phyloP scores from a whole-genome alignment of 2,797 vertebrate genomes.

The Erithacus rubecula region DNA sequence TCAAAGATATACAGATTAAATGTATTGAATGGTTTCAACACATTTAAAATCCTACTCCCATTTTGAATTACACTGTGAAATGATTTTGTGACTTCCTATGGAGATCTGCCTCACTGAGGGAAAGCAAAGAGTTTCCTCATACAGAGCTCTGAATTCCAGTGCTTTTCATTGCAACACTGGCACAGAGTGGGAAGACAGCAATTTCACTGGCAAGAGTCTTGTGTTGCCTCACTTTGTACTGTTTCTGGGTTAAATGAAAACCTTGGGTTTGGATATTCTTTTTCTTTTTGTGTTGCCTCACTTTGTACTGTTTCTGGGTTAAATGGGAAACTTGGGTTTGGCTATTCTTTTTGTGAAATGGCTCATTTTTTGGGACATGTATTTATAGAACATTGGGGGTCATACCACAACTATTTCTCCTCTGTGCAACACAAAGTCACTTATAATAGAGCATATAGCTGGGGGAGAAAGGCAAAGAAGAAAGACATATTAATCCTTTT shows the following conservation, averaged over 20 bases:
- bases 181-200: not conserved
- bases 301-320: not conserved
- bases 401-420: not conserved
- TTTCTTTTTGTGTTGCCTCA: not conserved
- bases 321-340: not conserved
- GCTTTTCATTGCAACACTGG: not conserved
- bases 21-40: not conserved
- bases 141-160: not conserved
- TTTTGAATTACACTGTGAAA: not conserved
- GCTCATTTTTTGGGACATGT: not conserved
- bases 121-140: not conserved
- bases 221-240: not conserved
- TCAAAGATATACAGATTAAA: not conserved
- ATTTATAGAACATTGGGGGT: not conserved
- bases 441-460: not conserved
- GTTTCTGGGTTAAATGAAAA: conserved; percentile 7
- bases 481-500: not conserved
- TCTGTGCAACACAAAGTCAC: not conserved
- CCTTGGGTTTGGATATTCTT: not conserved
- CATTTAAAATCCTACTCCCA: not conserved
- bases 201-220: not conserved
- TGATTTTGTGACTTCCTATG: not conserved
- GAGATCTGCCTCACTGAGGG: not conserved
- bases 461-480: not conserved
- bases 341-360: not conserved